Conservation (phyloP, 35 echinoderm and acorn worm genomes). For the Lytechinus pictus region DNA sequence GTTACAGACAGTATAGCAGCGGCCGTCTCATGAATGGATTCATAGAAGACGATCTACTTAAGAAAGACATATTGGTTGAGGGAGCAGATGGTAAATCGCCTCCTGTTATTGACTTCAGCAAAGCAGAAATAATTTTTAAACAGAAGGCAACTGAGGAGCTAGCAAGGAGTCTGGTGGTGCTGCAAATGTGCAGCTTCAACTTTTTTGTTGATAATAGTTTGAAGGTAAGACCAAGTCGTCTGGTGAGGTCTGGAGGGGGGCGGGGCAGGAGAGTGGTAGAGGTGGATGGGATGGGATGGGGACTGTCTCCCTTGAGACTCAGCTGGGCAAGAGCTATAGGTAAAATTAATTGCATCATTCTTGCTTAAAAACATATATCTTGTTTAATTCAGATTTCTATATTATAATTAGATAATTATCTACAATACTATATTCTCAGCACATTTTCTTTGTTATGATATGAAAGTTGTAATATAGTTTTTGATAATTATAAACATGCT, state of each 20-base stretch:
- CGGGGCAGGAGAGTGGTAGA: neutral
- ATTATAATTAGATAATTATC: too few species aligned
- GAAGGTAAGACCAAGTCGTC: neutral
- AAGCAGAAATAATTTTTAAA: slow-evolving; percentile 24
- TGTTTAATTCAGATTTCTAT: too few species aligned
- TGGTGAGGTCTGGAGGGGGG: neutral
- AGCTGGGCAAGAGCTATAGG: too few species aligned
- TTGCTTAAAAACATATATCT: too few species aligned
- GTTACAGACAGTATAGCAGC: neutral
- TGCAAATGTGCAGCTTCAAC: slow-evolving; percentile 36
- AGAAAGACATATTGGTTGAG: neutral
- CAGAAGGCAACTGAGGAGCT: slow-evolving; percentile 21
- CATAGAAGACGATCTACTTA: neutral
- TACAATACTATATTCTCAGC: too few species aligned
- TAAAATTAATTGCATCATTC: too few species aligned
- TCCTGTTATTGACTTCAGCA: slow-evolving; percentile 21
- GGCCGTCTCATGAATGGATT: neutral
- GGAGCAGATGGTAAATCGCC: neutral
- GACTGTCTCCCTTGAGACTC: too few species aligned
- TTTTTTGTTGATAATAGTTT: slow-evolving; percentile 37
- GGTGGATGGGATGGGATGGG: too few species aligned
- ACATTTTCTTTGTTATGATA: too few species aligned
- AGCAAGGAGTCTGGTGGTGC: slow-evolving; percentile 22
- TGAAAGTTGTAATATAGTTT: too few species aligned
- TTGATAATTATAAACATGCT: too few species aligned